Conservation (phyloP, 2,888 invertebrate species). For the Andrena dorsata region DNA sequence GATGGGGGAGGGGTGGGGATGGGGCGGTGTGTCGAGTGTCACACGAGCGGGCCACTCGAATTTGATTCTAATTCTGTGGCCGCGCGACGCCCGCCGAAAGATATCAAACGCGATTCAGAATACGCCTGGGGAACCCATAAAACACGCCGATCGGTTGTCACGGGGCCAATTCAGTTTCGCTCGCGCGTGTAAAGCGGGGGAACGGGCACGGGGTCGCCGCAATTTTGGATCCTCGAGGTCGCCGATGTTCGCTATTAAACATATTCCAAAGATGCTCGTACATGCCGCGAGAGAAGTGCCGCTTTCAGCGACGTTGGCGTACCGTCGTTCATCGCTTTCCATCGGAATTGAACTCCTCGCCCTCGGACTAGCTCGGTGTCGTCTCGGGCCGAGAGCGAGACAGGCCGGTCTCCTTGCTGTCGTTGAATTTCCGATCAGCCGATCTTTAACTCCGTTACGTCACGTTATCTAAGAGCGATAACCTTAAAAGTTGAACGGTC, state of each 20-base stretch:
- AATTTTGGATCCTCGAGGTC: constrained; percentile 18
- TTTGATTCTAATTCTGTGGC: constrained; percentile 33
- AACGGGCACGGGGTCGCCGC: neutral
- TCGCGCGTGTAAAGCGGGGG: neutral
- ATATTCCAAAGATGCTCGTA: neutral
- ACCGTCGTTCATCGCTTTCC: neutral
- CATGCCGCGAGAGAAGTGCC: neutral
- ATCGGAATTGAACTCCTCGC: constrained; percentile 13
- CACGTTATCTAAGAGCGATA: constrained; percentile 32
- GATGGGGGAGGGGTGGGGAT: too few relatives aligned
- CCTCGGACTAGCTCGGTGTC: too few relatives aligned
- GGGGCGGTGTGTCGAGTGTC: neutral
- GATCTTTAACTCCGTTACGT: constrained; percentile 41
- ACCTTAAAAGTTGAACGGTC: constrained; percentile 44
- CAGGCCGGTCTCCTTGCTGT: neutral
- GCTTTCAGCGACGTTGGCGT: neutral
- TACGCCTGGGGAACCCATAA: constrained; percentile 15
- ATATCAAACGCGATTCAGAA: constrained; percentile 21
- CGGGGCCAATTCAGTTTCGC: constrained; percentile 47
- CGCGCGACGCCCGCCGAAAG: neutral
- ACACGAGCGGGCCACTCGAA: constrained; percentile 1
- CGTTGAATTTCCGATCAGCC: constrained; percentile 28
- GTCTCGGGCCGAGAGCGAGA: neutral
- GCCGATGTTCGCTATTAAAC: neutral
- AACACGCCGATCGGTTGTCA: constrained; percentile 29